Conservation (phyloP, 2,888 invertebrate species). For the Papilio demoleus region DNA sequence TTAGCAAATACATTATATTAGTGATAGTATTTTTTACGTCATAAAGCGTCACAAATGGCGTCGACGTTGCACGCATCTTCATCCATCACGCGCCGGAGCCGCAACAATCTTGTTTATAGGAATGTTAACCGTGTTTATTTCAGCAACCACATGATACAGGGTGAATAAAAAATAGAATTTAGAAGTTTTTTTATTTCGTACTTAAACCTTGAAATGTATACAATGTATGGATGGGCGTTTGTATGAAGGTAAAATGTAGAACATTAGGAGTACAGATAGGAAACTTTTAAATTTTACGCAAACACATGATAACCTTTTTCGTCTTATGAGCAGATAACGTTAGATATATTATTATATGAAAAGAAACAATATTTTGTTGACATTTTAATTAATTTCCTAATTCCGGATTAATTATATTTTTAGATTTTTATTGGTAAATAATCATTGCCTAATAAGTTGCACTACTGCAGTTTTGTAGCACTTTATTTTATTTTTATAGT, state of each 20-base stretch:
- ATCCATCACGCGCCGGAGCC: constrained; percentile 67
- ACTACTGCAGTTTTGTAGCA: neutral
- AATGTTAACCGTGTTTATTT: constrained; percentile 80
- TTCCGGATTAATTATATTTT: neutral
- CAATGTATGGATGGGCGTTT: too few species aligned
- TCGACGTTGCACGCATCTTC: constrained; percentile 63
- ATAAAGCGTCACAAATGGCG: constrained; percentile 74
- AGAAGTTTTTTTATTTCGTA: too few species aligned
- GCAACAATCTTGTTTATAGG: constrained; percentile 81
- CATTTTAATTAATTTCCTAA: neutral
- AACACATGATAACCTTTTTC: too few species aligned
- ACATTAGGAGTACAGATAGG: too few species aligned
- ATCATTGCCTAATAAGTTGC: neutral
- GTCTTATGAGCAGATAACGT: too few species aligned
- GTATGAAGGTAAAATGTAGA: too few species aligned
- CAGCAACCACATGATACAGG: constrained; percentile 59
- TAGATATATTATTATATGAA: too few species aligned
- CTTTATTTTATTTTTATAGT: constrained; percentile 6
- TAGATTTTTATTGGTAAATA: neutral
- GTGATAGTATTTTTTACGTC: constrained; percentile 58
- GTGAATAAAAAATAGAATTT: too few species aligned
- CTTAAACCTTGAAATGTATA: too few species aligned
- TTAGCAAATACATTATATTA: too few species aligned
- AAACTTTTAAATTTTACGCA: too few species aligned
- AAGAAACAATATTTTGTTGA: neutral